Evolutionary conservation across 2,113 vertebrate species (phyloP).

Genomic region (Heptranchias perlo): DNA sequence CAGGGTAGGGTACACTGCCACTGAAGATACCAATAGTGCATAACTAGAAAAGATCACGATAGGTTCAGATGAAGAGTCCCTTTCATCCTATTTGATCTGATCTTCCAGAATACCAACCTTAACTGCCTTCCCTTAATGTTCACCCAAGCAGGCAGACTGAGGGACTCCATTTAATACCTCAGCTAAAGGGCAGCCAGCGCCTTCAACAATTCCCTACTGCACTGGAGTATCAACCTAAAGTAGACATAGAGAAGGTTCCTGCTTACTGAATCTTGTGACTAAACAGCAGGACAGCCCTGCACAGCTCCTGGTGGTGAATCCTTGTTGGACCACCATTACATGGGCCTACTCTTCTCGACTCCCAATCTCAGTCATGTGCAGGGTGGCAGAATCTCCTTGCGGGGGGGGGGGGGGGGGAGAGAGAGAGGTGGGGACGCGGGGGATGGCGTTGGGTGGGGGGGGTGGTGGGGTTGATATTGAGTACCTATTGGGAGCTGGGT

Average conservation of each 20-base stretch:
- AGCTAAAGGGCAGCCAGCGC: background rate
- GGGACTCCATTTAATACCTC: background rate
- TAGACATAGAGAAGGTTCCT: background rate
- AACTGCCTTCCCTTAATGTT: background rate
- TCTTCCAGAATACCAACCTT: background rate
- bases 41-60: background rate
- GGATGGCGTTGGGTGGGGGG: too few species aligned
- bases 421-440: too few species aligned
- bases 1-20: background rate
- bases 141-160: background rate
- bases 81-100: background rate
- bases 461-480: background rate
- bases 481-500: background rate
- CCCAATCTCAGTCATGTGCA: background rate
- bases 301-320: background rate
- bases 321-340: background rate
- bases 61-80: background rate
- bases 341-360: background rate
- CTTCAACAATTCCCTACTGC: background rate
- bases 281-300: background rate
- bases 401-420: background rate
- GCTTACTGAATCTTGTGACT: background rate
- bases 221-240: background rate
- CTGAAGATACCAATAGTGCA: background rate
- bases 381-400: background rate